Conservation (phyloP, 2,113 vertebrate species). For the Microtus oregoni region DNA sequence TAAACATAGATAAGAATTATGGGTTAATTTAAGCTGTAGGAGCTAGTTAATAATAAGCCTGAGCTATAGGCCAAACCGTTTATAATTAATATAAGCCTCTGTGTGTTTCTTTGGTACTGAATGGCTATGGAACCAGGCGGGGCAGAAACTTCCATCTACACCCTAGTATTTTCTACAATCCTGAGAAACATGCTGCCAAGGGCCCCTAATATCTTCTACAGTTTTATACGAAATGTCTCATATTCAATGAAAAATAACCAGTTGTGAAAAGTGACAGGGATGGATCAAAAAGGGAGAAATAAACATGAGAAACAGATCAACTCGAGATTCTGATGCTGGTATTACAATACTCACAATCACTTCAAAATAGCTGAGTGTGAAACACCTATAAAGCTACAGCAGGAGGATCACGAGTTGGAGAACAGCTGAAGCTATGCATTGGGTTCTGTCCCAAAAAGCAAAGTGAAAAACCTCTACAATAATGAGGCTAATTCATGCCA, state of each 20-base stretch:
- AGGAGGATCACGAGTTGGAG: neutral
- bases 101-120: too few relatives aligned
- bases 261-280: neutral
- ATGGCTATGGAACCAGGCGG: too few relatives aligned
- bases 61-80: too few relatives aligned
- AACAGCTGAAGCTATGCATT: neutral
- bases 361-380: neutral
- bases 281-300: neutral
- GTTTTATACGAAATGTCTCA: neutral
- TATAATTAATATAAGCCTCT: too few relatives aligned
- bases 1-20: too few relatives aligned
- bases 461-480: neutral
- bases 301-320: neutral
- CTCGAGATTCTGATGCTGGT: neutral
- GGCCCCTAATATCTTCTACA: neutral
- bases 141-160: too few relatives aligned
- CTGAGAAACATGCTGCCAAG: neutral
- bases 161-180: neutral
- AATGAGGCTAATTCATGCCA: neutral
- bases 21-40: too few relatives aligned
- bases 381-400: neutral
- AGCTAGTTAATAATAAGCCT: too few relatives aligned
- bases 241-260: neutral
- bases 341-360: neutral
- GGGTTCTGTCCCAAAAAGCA: neutral